phyloP scores from a whole-genome alignment of 2,113 vertebrate species.

The Uropsilus gracilis region DNA sequence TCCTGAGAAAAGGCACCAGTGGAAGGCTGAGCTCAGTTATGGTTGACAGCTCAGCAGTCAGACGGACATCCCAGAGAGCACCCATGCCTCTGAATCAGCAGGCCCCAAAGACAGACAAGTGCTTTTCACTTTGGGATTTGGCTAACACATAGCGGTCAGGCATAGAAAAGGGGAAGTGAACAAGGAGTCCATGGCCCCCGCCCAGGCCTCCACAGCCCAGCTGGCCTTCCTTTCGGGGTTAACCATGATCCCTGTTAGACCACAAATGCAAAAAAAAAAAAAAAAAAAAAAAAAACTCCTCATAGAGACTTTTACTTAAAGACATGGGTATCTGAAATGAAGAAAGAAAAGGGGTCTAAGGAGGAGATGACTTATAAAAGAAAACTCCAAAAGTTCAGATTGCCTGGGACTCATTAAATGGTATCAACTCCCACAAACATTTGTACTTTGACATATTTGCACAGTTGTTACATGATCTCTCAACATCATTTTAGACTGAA shows the following conservation, averaged over 20 bases:
- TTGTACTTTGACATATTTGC: not conserved
- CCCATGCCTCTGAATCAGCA: slow-evolving; percentile 44
- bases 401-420: not conserved
- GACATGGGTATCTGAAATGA: not conserved
- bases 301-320: not conserved
- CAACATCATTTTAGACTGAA: not conserved
- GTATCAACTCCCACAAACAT: not conserved
- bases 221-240: slow-evolving; percentile 54
- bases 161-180: slow-evolving; percentile 47
- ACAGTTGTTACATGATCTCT: not conserved
- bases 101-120: not conserved
- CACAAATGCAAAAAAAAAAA: not conserved
- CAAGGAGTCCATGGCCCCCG: not conserved
- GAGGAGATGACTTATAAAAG: slow-evolving; percentile 18
- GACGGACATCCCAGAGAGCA: not conserved
- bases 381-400: slow-evolving; percentile 1
- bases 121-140: slow-evolving; percentile 23
- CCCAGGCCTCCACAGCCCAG: not conserved
- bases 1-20: not conserved
- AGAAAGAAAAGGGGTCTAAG: not conserved
- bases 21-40: not conserved
- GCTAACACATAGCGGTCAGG: not conserved
- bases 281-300: not conserved
- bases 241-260: slow-evolving; percentile 60
- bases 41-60: not conserved